Evolutionary conservation across 2,888 invertebrate genomes (phyloP).

Genomic region (Schizotus pectinicornis): DNA sequence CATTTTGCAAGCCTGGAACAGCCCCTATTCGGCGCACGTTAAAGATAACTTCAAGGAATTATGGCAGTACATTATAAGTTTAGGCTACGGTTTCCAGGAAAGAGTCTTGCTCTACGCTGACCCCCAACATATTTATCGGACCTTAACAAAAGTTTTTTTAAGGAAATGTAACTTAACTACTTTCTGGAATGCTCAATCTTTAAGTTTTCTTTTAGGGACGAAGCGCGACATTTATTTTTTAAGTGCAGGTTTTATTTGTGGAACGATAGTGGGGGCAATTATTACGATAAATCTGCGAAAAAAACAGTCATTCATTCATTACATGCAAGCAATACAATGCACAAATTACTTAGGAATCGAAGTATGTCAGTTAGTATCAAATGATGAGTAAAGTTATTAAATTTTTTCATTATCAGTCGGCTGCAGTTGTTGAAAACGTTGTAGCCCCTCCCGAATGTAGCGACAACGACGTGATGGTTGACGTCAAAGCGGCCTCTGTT

Average conservation of each 20-base stretch:
- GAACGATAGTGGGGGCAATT: slow-evolving; percentile 57
- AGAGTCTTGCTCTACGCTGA: slow-evolving; percentile 38
- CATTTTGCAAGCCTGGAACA: slow-evolving; percentile 43
- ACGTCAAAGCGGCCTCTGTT: slow-evolving; percentile 67
- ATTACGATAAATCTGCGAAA: slow-evolving; percentile 53
- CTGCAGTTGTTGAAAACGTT: slow-evolving; percentile 62
- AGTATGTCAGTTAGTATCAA: slow-evolving; percentile 45
- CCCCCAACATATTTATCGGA: slow-evolving; percentile 44
- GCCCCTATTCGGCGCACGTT: slow-evolving; percentile 39
- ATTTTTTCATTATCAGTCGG: slow-evolving; percentile 56
- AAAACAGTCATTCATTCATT: slow-evolving; percentile 50
- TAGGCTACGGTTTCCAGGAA: slow-evolving; percentile 40
- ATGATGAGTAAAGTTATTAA: neutral
- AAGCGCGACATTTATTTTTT: slow-evolving; percentile 58
- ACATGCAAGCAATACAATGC: slow-evolving; percentile 61
- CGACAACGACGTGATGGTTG: slow-evolving; percentile 64
- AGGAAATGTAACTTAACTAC: slow-evolving; percentile 44
- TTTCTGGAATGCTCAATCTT: neutral
- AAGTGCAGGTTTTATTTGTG: slow-evolving; percentile 57
- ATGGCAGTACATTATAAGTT: slow-evolving; percentile 36
- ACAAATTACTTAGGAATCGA: slow-evolving; percentile 59
- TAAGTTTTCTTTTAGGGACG: slow-evolving; percentile 52
- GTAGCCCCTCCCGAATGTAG: slow-evolving; percentile 61
- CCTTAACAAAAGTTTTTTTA: slow-evolving; percentile 42
- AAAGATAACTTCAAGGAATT: slow-evolving; percentile 41